Percentiles rank a stretch among this genome's conserved stretches.
phyloP scores from a whole-genome alignment of 2,888 invertebrate genomes.

The Lysandra coridon region DNA sequence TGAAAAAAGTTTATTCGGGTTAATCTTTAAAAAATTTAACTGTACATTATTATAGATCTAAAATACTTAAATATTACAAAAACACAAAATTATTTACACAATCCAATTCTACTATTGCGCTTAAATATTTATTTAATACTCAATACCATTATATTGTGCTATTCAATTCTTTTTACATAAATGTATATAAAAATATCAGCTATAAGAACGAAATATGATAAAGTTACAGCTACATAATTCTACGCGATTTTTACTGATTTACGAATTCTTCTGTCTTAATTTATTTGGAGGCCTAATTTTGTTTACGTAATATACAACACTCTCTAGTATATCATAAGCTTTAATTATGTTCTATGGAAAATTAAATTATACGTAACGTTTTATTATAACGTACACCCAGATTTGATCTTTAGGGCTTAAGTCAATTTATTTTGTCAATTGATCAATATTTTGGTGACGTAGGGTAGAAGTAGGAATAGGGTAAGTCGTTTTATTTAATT shows the following conservation, averaged over 20 bases:
- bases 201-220: not conserved
- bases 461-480: not conserved
- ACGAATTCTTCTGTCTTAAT: not conserved
- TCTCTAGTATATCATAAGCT: slow-evolving; percentile 27
- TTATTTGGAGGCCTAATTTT: not conserved
- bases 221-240: not conserved
- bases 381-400: slow-evolving; percentile 7
- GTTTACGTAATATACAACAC: not conserved
- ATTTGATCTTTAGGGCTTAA: not conserved
- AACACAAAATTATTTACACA: slow-evolving; percentile 24
- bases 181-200: not conserved
- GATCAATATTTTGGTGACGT: not conserved
- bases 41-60: slow-evolving; percentile 15
- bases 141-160: not conserved
- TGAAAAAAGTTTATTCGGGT: slow-evolving; percentile 29
- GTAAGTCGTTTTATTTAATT: not conserved
- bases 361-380: slow-evolving; percentile 19
- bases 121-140: not conserved
- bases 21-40: slow-evolving; percentile 24
- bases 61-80: slow-evolving; percentile 6
- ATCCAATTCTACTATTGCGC: not conserved
- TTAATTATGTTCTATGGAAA: slow-evolving; percentile 20
- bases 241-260: not conserved
- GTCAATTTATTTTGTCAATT: slow-evolving; percentile 35
- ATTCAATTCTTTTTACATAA: not conserved